phyloP scores from a whole-genome alignment of 92 coral and sea anemone genomes.

The Paramuricea clavata region DNA sequence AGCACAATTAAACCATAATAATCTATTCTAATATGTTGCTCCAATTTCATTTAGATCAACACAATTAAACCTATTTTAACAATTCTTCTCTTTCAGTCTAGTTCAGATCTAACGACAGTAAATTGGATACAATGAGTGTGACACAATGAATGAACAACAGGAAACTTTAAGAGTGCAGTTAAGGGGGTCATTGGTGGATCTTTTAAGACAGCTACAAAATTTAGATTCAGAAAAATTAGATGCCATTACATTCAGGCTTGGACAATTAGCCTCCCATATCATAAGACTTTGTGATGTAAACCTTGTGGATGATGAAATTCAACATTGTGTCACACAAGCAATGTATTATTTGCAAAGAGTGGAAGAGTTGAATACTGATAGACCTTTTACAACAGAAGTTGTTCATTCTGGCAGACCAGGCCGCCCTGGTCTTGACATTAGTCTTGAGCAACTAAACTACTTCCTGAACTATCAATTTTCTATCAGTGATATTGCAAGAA shows the following conservation, averaged over 20 bases:
- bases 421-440: conserved; percentile 58
- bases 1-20: no score
- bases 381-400: conserved; percentile 50
- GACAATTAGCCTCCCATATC: conserved; percentile 66
- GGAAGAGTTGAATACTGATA: conserved; percentile 52
- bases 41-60: no score
- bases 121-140: no score
- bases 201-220: conserved; percentile 50
- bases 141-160: conserved; percentile 1
- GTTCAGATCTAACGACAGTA: no score
- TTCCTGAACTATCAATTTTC: conserved; percentile 52
- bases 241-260: conserved; percentile 51
- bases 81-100: no score
- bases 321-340: conserved; percentile 54
- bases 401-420: conserved; percentile 55
- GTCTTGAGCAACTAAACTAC: conserved; percentile 43
- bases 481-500: conserved; percentile 64
- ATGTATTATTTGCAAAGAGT: conserved; percentile 55
- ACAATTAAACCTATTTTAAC: no score
- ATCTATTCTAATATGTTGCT: no score
- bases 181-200: conserved; percentile 62
- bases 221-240: conserved; percentile 63
- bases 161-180: conserved; percentile 48
- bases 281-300: conserved; percentile 63
- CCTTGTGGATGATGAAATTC: conserved; percentile 59